Base-by-base conservation (phyloP, 2,888 invertebrate species). In the Augochlorella aurata region DNA sequence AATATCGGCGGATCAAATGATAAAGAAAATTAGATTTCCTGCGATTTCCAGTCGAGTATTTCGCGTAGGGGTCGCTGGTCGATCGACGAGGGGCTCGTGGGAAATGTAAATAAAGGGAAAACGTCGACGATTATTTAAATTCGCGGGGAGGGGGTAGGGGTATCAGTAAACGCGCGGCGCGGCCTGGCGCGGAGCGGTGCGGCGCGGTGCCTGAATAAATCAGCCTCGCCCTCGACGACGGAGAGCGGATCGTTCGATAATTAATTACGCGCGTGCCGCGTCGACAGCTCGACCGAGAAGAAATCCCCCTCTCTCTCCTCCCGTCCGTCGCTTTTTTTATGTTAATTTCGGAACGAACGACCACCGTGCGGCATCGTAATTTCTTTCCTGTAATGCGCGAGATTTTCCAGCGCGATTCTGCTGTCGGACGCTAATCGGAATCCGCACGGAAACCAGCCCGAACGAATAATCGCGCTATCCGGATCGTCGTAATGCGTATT, bases 241-340 rank as follows among this genome's bases (percentile, higher is more conserved):
- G 21, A 81, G 72, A n/a, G 76, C 18, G 73, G 49, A 67, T 72
- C 74, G 78, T 58, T 82, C 83, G 78, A 83, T 84, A 84, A 84
- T 84, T 84, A 84, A 84, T 85, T 79, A 77, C 70, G 76, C 84
- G 81, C 58, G 74, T 44, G 68, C 58, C 61, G 71, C 66, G 77
- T 77, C 77, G 71, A 69, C 77, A 29, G 16, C 29, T 29, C 24
- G 45, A 61, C 61, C 61, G 61, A 61, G 61, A 63, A 29, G 61
- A 63, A 63, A 38, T 63, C 38, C 29, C 61, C 2, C 1, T 0
- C 38, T 38, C 38, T 38, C 5, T 0, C 5, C 38, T 38, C 38
- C 38, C 38, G 38, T 38, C 38, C 38, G 38, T 7, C 38, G 38
- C 38, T 38, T 38, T 50, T 63, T 58, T 24, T 24, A 38, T 38